These are phyloP conservation scores for Lipophrys pholis DNA, from an alignment of 2,113 vertebrate species.

Conservation along the genomic window DNA sequence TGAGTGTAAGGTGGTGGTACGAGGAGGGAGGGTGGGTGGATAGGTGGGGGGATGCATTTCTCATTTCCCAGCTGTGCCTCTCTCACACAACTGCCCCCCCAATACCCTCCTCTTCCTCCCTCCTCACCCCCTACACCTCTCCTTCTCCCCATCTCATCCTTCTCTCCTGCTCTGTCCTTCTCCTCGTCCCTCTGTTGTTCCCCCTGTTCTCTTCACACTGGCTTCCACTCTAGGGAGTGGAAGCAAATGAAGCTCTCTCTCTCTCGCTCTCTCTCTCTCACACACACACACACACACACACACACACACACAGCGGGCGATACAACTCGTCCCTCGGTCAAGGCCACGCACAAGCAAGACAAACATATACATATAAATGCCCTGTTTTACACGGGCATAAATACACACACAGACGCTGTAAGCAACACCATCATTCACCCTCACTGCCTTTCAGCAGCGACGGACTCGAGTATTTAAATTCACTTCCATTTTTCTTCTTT, in stretches of 20 bases:
- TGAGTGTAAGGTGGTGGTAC: slow-evolving; percentile 69
- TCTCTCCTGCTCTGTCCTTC: slow-evolving; percentile 36
- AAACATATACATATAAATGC: slow-evolving; percentile 54
- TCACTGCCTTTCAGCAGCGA: background rate
- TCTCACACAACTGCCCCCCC: slow-evolving; percentile 71
- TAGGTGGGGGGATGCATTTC: slow-evolving; percentile 70
- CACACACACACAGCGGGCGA: slow-evolving; percentile 38
- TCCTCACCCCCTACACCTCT: slow-evolving; percentile 29
- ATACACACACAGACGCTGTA: background rate
- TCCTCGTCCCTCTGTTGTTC: slow-evolving; percentile 42
- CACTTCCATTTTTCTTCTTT: slow-evolving; percentile 20
- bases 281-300: slow-evolving; percentile 41
- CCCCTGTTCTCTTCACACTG: slow-evolving; percentile 50
- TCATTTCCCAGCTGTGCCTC: slow-evolving; percentile 85
- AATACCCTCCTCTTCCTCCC: background rate
- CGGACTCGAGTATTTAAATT: slow-evolving; percentile 9
- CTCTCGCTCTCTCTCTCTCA: too few species aligned
- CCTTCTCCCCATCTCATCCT: slow-evolving; percentile 30
- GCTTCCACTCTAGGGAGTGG: slow-evolving; percentile 65
- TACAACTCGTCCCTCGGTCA: slow-evolving; percentile 37
- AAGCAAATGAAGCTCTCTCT: slow-evolving; percentile 37
- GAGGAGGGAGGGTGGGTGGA: slow-evolving; percentile 8
- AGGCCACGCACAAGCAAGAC: slow-evolving; percentile 51
- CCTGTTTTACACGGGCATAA: slow-evolving; percentile 41
- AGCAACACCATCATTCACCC: slow-evolving; percentile 25